Conservation (phyloP, 2,113 vertebrate species). For the Turnix velox region DNA sequence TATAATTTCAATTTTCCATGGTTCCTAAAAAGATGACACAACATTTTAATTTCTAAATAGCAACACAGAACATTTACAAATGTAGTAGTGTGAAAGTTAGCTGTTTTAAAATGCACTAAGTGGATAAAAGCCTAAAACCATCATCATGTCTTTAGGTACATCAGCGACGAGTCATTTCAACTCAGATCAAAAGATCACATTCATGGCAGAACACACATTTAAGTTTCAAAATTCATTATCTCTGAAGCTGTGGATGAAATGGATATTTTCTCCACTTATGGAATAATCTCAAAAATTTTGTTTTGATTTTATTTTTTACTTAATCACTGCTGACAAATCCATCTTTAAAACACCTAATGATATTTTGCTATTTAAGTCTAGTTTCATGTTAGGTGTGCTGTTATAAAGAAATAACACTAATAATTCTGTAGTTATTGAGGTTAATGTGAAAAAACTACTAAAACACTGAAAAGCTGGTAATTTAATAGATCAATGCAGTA, state of each 20-base stretch:
- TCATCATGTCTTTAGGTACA: neutral
- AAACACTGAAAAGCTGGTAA: neutral
- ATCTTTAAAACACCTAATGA: neutral
- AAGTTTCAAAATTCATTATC: neutral
- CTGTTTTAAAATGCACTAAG: neutral
- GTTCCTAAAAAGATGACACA: neutral
- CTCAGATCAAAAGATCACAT: neutral
- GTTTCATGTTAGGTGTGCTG: neutral
- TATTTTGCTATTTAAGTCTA: neutral
- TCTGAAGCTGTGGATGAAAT: neutral
- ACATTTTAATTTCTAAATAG: neutral
- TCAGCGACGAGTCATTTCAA: neutral
- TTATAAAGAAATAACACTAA: neutral
- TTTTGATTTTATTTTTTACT: neutral
- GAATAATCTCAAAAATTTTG: neutral
- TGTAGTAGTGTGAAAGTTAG: neutral
- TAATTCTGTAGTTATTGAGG: neutral
- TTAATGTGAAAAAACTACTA: neutral
- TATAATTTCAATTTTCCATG: neutral
- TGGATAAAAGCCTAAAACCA: neutral
- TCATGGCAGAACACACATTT: neutral
- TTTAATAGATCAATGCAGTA: neutral
- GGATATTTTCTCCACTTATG: neutral
- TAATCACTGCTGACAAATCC: neutral
- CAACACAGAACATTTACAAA: neutral